Base-by-base conservation (phyloP, 2,797 vertebrate genomes). In the Telmatherina bonti region DNA sequence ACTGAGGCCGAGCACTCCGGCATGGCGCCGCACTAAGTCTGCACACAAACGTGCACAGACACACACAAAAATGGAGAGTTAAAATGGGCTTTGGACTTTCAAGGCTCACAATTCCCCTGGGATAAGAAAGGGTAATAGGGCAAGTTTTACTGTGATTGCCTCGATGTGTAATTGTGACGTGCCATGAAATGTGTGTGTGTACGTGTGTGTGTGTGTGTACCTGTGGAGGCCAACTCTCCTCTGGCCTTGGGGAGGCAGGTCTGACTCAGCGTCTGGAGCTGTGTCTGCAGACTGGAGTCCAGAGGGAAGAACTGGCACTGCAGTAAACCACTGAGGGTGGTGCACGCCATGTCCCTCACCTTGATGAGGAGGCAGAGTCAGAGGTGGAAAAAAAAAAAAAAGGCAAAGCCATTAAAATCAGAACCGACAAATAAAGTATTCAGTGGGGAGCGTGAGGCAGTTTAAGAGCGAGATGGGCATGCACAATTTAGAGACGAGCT, bases 281-380 rank as follows among this genome's bases (percentile, higher is more conserved):
- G 95, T 56, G 93, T 94, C 95, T 99, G 97, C 96, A 99, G 96
- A 86, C 95, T 91, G 55, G 71, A 85, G 58, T 99, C 97, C 94
- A 99, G 96, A 22, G 91, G 93, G 82, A 99, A 95, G 81, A 99
- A 99, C 80, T 96, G 96, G 89, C 98, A 99, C 89, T 99, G 98
- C 68, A 99, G 91, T 70, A 99, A 94, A 62, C 97, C 97, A 59
- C 98, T 98, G 60, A 99, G 93, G 0, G 98, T 99, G 81, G 97
- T 99, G 77, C 96, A 96, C 33, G 98, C 98, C 96, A 99, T 98
- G 92, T 99, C 98, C 89, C 98, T 95, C 88, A 99, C 97, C 98
- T 99, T 78, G 35, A 67, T 57, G 55, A 56, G 66, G 29, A 5
- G 51, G 54, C 57, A 22, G 51, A 52, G 61, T 16, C 56, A 22